phyloP scores from a whole-genome alignment of 2,888 invertebrate species.

The Drosophila infuscata region DNA sequence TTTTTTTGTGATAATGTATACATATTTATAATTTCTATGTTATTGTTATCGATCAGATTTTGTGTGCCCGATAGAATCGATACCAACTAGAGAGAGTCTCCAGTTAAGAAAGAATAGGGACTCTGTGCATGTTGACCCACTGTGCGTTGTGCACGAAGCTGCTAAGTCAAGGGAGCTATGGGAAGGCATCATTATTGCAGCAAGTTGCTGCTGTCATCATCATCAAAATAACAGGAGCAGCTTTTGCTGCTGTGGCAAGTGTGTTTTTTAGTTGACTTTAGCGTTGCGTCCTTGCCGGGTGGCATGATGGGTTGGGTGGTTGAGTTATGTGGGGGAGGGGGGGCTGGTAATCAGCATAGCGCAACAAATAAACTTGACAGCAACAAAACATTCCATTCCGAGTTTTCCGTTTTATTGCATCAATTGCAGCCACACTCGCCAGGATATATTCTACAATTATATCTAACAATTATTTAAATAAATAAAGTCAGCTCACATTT shows the following conservation, averaged over 20 bases:
- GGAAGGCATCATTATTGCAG: constrained; percentile 57
- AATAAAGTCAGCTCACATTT: background rate
- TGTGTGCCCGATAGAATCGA: background rate
- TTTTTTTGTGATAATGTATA: background rate
- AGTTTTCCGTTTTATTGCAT: constrained; percentile 59
- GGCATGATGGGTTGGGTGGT: background rate
- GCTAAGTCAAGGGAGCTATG: background rate
- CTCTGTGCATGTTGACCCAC: background rate
- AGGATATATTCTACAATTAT: too few relatives aligned
- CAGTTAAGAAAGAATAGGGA: background rate
- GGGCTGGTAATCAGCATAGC: constrained; percentile 44
- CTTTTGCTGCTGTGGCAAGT: constrained; percentile 46
- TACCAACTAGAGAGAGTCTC: background rate
- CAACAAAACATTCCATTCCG: constrained; percentile 42
- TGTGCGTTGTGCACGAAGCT: constrained; percentile 15
- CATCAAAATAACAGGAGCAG: constrained; percentile 62
- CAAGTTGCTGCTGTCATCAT: constrained; percentile 67
- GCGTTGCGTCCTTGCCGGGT: constrained; percentile 16
- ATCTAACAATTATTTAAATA: background rate
- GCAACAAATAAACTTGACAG: constrained; percentile 70
- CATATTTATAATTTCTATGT: background rate
- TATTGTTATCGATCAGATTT: background rate
- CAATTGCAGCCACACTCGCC: constrained; percentile 32
- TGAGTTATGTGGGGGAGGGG: background rate
- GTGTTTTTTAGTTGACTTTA: constrained; percentile 63